Evolutionary conservation across 92 coral and sea anemone genomes (phyloP).

Genomic region (Blastomussa wellsi): DNA sequence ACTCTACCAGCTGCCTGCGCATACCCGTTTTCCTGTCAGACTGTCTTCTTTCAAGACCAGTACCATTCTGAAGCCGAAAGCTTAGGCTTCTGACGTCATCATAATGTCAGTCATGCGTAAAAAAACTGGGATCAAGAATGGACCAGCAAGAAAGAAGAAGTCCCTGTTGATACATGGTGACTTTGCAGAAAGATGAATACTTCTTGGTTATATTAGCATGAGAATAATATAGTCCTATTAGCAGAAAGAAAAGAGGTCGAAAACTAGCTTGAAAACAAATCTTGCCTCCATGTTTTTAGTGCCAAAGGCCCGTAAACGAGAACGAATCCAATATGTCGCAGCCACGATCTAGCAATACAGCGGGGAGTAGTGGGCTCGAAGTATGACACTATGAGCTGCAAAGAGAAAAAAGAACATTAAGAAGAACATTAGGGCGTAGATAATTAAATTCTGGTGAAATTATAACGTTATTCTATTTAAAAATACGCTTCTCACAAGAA

Average conservation of each 20-base stretch:
- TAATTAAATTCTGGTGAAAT: background rate
- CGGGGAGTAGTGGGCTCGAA: conserved; percentile 19
- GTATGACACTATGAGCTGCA: conserved; percentile 27
- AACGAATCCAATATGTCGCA: conserved; percentile 78
- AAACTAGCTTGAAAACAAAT: background rate
- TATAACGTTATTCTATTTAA: background rate
- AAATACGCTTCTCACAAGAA: background rate
- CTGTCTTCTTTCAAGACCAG: no score
- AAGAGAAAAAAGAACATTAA: background rate
- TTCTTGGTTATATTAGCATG: no score
- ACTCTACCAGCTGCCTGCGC: no score
- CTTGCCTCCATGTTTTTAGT: conserved; percentile 92
- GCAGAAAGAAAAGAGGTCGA: background rate
- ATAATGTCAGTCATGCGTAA: no score
- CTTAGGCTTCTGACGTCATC: no score
- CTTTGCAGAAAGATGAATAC: background rate
- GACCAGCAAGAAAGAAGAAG: no score
- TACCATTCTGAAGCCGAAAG: no score
- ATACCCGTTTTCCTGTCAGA: no score
- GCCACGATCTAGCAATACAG: conserved; percentile 51
- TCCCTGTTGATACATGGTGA: background rate
- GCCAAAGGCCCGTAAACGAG: conserved; percentile 83
- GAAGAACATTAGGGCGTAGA: no score
- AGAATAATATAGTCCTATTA: background rate
- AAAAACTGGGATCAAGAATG: no score